These are phyloP conservation scores for Atlantisia rogersi DNA, from an alignment of 2,113 vertebrate genomes.

Conservation along the genomic window DNA sequence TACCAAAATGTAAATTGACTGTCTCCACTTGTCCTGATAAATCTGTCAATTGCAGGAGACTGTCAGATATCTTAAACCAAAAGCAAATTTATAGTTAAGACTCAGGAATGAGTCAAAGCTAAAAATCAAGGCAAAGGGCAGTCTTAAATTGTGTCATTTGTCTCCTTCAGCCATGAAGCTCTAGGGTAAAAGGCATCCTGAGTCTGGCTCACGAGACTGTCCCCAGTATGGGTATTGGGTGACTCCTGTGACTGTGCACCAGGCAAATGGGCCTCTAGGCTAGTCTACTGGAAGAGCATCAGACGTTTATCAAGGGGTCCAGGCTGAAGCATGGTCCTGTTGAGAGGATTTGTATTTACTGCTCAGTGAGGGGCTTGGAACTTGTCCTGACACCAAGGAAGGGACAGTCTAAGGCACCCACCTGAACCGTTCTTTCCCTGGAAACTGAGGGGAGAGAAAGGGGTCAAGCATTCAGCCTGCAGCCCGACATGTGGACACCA, in stretches of 20 bases:
- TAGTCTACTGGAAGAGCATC: neutral
- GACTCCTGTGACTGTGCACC: neutral
- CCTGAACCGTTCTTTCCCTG: neutral
- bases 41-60: neutral
- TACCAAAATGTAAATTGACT: neutral
- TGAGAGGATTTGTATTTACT: neutral
- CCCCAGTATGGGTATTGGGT: neutral
- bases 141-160: neutral
- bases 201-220: neutral
- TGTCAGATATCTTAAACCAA: neutral
- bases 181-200: neutral
- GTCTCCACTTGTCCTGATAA: neutral
- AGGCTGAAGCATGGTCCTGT: neutral
- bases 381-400: neutral
- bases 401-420: too few relatives aligned
- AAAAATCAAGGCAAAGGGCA: neutral
- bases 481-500: neutral
- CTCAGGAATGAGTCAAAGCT: neutral
- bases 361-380: neutral
- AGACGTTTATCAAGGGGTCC: fast-evolving
- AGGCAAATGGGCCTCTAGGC: neutral
- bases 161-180: neutral
- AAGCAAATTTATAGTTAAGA: neutral
- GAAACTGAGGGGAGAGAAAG: neutral
- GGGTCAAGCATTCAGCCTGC: neutral